phyloP scores from a whole-genome alignment of 2,888 invertebrate species.

The Beris morrisii region DNA sequence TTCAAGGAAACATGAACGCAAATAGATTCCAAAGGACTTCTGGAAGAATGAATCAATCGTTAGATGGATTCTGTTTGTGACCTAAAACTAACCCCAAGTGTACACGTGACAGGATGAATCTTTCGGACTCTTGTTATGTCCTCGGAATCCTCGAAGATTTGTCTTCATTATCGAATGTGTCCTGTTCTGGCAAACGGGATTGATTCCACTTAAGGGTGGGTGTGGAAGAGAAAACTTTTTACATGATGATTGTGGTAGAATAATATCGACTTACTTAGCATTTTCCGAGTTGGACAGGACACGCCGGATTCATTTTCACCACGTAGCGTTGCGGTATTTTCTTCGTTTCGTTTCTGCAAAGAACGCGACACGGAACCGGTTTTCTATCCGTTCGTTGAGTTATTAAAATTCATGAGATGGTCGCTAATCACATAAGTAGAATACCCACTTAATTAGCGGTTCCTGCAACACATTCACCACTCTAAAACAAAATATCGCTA shows the following conservation, averaged over 20 bases:
- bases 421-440: not conserved
- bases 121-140: conserved; percentile 18
- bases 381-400: not conserved
- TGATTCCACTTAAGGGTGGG: conserved; percentile 1
- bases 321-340: not conserved
- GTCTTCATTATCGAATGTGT: conserved; percentile 15
- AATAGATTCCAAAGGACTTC: no score
- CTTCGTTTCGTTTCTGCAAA: no score
- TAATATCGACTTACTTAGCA: conserved; percentile 17
- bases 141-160: conserved; percentile 18
- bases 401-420: not conserved
- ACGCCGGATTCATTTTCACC: conserved; percentile 6
- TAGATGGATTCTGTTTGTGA: conserved; percentile 1
- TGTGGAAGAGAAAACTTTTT: conserved; percentile 6
- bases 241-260: conserved; percentile 2
- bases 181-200: conserved; percentile 1
- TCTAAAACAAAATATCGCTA: not conserved
- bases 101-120: conserved; percentile 12
- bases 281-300: not conserved
- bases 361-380: not conserved
- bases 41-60: no score
- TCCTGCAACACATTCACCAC: not conserved
- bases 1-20: no score
- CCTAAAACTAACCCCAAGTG: conserved; percentile 18
- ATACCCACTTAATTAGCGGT: not conserved